phyloP scores from a whole-genome alignment of 23 tunicate genomes.

The Oikopleura dioica region DNA sequence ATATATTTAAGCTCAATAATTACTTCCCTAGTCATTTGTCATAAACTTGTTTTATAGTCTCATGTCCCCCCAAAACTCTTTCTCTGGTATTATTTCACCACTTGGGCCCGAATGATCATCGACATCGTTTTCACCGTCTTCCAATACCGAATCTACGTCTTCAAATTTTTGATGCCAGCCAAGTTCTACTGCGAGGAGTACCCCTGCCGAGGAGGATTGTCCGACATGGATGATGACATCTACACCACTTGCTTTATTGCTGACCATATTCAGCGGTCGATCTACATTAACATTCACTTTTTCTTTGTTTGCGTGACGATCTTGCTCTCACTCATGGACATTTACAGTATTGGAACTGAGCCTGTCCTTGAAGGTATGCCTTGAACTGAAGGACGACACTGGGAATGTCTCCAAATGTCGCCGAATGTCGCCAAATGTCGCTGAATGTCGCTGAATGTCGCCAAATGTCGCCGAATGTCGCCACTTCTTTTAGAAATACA shows the following conservation, averaged over 20 bases:
- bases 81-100: neutral
- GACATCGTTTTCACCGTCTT: neutral
- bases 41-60: too few relatives aligned
- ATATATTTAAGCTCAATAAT: too few relatives aligned
- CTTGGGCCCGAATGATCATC: constrained; percentile 11
- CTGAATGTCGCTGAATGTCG: too few relatives aligned
- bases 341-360: neutral
- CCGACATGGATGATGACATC: neutral
- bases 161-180: constrained; percentile 5
- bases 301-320: neutral
- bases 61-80: neutral
- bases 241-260: neutral
- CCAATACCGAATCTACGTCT: neutral
- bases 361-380: neutral
- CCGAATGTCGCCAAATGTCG: too few relatives aligned
- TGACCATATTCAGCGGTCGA: neutral
- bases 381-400: too few relatives aligned
- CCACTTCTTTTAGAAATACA: too few relatives aligned
- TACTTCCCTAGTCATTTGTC: too few relatives aligned
- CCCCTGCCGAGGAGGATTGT: neutral
- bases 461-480: too few relatives aligned
- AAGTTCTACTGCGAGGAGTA: neutral
- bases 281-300: neutral
- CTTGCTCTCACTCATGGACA: neutral
- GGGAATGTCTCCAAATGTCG: too few relatives aligned